Percentiles rank a stretch among this genome's conserved stretches.
These are phyloP conservation scores for Dinothrombium tinctorium DNA, from an alignment of 1,140 invertebrate species.

Conservation along the genomic window DNA sequence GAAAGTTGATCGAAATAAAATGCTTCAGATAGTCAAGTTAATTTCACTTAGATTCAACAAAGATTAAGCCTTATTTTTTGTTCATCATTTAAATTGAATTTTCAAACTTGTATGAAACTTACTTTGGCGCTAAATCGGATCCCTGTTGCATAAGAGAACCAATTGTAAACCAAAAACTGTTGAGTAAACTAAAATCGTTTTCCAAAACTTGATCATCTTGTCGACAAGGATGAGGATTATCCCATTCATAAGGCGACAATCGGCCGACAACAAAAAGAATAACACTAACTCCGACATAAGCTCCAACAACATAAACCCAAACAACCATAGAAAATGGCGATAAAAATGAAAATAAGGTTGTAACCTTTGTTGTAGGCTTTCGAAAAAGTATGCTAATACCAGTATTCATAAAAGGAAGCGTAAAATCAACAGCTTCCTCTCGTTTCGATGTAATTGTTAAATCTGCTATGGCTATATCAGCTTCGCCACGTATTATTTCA, in stretches of 20 bases:
- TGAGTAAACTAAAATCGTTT: slow-evolving; percentile 43
- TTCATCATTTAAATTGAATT: no score
- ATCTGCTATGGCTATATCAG: slow-evolving; percentile 74
- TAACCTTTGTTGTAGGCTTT: slow-evolving; percentile 47
- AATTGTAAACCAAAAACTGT: slow-evolving; percentile 50
- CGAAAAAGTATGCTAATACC: slow-evolving; percentile 33
- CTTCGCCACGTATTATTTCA: slow-evolving; percentile 24
- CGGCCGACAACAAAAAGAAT: slow-evolving; percentile 76
- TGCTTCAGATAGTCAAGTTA: slow-evolving; percentile 22
- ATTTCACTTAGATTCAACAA: no score
- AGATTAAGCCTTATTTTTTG: no score
- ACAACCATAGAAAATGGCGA: slow-evolving; percentile 78
- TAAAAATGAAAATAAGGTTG: slow-evolving; percentile 73
- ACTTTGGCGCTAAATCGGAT: slow-evolving; percentile 37
- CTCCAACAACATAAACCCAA: slow-evolving; percentile 86
- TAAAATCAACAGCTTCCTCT: slow-evolving; percentile 72
- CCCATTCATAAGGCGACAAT: slow-evolving; percentile 80
- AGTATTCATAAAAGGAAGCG: slow-evolving; percentile 85
- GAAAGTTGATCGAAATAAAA: not conserved
- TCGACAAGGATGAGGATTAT: slow-evolving; percentile 41
- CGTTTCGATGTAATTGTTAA: slow-evolving; percentile 78
- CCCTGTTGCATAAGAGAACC: slow-evolving; percentile 86
- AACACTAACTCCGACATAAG: slow-evolving; percentile 73
- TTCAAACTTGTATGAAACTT: slow-evolving; percentile 23
- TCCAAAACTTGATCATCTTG: slow-evolving; percentile 46